Percentiles rank a stretch among this genome's conserved stretches.
phyloP scores from a whole-genome alignment of 2,113 vertebrate genomes.

The Albula glossodonta region DNA sequence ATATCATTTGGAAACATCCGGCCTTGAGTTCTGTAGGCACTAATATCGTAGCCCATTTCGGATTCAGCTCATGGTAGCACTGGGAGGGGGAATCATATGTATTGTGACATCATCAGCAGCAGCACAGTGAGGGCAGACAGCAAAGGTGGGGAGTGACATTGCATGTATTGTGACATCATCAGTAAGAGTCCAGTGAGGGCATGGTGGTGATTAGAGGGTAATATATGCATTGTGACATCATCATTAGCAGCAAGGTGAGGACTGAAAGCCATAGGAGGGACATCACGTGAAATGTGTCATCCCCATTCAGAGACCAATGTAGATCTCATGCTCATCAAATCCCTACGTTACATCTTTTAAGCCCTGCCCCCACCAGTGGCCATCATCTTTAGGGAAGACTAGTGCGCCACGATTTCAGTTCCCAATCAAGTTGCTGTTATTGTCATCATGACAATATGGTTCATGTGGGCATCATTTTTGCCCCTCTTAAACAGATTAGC shows the following conservation, averaged over 20 bases:
- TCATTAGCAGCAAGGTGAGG: background rate
- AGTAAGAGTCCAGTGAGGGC: background rate
- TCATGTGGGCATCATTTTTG: background rate
- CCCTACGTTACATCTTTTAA: background rate
- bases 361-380: background rate
- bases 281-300: background rate
- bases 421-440: background rate
- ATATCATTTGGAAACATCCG: too few relatives aligned
- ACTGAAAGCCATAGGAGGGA: background rate
- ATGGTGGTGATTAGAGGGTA: background rate
- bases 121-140: background rate
- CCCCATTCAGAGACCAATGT: background rate
- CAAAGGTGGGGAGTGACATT: background rate
- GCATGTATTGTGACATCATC: slow-evolving; percentile 2
- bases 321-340: background rate
- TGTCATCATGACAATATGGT: background rate
- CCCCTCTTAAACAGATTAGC: background rate
- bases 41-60: too few relatives aligned
- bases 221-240: background rate
- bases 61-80: too few relatives aligned
- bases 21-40: too few relatives aligned
- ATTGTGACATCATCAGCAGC: too few relatives aligned
- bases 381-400: background rate
- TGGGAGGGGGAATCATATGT: too few relatives aligned
- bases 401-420: background rate